Evolutionary conservation across 2,888 invertebrate genomes (phyloP).

Genomic region (Drosophila stalkeri): DNA sequence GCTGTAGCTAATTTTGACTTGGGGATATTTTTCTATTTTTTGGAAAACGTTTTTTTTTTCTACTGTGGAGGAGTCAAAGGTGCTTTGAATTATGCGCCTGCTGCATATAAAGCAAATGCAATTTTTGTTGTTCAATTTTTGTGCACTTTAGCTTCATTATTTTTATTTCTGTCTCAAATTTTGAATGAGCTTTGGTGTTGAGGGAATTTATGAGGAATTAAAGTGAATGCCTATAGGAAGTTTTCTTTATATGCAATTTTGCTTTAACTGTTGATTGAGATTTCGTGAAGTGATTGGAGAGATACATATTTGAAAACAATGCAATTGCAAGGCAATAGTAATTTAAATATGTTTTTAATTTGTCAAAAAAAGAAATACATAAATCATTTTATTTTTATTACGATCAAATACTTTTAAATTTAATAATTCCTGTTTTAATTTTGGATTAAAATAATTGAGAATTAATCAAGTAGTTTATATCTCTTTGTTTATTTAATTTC

Average conservation of each 20-base stretch:
- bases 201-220: not conserved
- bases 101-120: slow-evolving; percentile 55
- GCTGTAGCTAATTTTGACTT: slow-evolving; percentile 64
- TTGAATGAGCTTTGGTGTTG: slow-evolving; percentile 1
- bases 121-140: slow-evolving; percentile 70
- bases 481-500: too few species aligned
- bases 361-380: not conserved
- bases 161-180: slow-evolving; percentile 20
- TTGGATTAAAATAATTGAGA: too few species aligned
- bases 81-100: slow-evolving; percentile 49
- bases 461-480: too few species aligned
- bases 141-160: slow-evolving; percentile 46
- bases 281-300: not conserved
- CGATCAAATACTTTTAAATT: too few species aligned
- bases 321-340: not conserved
- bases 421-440: too few species aligned
- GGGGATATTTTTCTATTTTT: slow-evolving; percentile 3
- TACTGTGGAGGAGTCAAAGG: slow-evolving; percentile 26
- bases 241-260: not conserved
- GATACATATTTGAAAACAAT: not conserved
- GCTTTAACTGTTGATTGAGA: not conserved
- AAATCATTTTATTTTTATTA: too few species aligned
- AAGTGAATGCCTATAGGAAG: not conserved
- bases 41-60: not conserved
- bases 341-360: not conserved